Evolutionary conservation across 1,140 invertebrate genomes (phyloP), one percentile per base, ranked within the genome.

Genomic region (Zaprionus tsacasi): DNA sequence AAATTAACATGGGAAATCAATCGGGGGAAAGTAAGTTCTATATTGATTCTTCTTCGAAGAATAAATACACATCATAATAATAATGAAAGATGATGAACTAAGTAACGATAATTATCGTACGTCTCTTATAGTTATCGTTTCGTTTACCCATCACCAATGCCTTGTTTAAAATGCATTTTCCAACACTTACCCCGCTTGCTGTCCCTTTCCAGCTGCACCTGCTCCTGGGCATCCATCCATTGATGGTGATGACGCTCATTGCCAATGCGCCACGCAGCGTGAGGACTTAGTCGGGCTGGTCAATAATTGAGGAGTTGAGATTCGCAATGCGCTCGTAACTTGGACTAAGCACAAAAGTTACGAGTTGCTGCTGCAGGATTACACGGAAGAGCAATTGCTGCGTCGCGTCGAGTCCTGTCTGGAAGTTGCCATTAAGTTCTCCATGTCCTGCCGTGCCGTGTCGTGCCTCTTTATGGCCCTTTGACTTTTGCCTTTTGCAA

Each of bases 271-370:
- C 15, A 25, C 54, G 50, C 73, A 50, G 15, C 11, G n/a, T 52
- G 30, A 54, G 17, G 35, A 30, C 64, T 67, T 27, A 33, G 25
- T 54, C n/a, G 35, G 21, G 54, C 25, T 60, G 38, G 21, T 76
- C 56, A 71, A 76, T 71, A 76, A 71, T 76, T 76, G 66, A 52
- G 58, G 82, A 82, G 73, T 72, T 80, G 30, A 58, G 73, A 71
- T 71, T 71, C 52, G 40, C 67, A 48, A 63, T 63, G 58, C 33
- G 58, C 12, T 56, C 65, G 70, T 67, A 54, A 67, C 63, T 72
- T 59, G 33, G 48, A 17, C 35, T 36, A 48, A 68, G 66, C 30
- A 69, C 36, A 63, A 70, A 61, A 69, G 52, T 70, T 63, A 48
- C 66, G 56, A 74, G 61, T 58, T 58, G 71, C 71, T 70, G 66